Evolutionary conservation across 1,140 invertebrate species (phyloP).

Genomic region (Eriocheir sinensis): DNA sequence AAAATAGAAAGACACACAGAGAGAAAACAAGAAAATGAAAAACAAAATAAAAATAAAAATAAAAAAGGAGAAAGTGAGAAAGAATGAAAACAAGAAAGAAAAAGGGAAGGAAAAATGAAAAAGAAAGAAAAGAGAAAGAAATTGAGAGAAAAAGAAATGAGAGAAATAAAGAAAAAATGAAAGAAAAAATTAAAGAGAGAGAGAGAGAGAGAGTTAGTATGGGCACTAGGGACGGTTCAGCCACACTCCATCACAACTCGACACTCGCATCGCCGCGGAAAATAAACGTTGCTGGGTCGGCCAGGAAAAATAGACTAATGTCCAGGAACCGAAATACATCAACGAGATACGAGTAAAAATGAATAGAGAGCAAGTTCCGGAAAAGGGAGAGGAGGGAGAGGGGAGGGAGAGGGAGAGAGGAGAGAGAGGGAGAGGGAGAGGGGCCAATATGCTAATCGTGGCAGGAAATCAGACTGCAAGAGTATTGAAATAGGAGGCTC

Average conservation of each 20-base stretch:
- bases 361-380: neutral
- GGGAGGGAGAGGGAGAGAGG: neutral
- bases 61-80: neutral
- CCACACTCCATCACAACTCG: neutral
- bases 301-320: neutral
- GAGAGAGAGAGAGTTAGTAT: neutral
- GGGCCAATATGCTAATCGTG: neutral
- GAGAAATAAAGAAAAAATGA: neutral
- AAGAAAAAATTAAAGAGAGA: neutral
- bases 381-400: neutral
- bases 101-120: neutral
- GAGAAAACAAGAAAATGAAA: neutral
- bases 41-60: neutral
- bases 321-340: neutral
- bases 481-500: neutral
- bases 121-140: too few species aligned
- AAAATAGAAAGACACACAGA: neutral
- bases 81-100: neutral
- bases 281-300: too few species aligned
- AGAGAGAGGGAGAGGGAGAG: neutral
- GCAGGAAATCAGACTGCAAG: constrained; percentile 2
- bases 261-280: too few species aligned
- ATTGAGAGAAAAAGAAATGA: neutral
- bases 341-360: neutral
- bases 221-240: neutral